Evolutionary conservation across 2,888 invertebrate genomes (phyloP).

Genomic region (Hypsopygia costalis): DNA sequence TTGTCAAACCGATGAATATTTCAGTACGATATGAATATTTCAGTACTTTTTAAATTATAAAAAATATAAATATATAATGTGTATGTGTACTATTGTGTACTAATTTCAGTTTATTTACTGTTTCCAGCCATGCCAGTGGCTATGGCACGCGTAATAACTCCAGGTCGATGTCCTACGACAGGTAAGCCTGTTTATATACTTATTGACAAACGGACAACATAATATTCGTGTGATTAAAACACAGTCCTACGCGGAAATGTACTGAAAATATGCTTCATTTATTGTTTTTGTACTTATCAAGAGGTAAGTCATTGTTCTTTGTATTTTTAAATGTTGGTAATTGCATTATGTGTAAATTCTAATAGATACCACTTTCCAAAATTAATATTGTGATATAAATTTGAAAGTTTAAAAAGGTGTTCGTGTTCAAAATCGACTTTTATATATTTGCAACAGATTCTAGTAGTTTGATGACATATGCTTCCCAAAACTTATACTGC

Average conservation of each 20-base stretch:
- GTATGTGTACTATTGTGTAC: too few relatives aligned
- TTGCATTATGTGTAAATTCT: neutral
- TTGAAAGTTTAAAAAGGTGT: too few relatives aligned
- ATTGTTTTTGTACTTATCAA: neutral
- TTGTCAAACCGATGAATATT: too few relatives aligned
- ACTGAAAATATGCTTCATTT: neutral
- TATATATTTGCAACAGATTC: too few relatives aligned
- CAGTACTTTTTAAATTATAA: too few relatives aligned
- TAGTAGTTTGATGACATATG: too few relatives aligned
- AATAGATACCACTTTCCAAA: too few relatives aligned
- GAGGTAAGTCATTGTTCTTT: neutral
- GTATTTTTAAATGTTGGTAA: neutral
- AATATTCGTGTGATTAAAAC: neutral
- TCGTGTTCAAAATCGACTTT: too few relatives aligned
- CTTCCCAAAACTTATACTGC: too few relatives aligned
- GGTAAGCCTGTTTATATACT: slow-evolving; percentile 54
- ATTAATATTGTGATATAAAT: too few relatives aligned
- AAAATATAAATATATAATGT: too few relatives aligned
- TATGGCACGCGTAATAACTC: slow-evolving; percentile 65
- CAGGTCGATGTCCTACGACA: slow-evolving; percentile 65
- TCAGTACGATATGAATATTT: too few relatives aligned
- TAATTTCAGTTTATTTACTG: slow-evolving; percentile 31
- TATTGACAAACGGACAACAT: slow-evolving; percentile 13
- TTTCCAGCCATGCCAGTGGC: slow-evolving; percentile 49
- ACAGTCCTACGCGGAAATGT: slow-evolving; percentile 15